These are phyloP conservation scores for Zaprionus capensis DNA, from an alignment of 1,140 invertebrate species.

Conservation along the genomic window DNA sequence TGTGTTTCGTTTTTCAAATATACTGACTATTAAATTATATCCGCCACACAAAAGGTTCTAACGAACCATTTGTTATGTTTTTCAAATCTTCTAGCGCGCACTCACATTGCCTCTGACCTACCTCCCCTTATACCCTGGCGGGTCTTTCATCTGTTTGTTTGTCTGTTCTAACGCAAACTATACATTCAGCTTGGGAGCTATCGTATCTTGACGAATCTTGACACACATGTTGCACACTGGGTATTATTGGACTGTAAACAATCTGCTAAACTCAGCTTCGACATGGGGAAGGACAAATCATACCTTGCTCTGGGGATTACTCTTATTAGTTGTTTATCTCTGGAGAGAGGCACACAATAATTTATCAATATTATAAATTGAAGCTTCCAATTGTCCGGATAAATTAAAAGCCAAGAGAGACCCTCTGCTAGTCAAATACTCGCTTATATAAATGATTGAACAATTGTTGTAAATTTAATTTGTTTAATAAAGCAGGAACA, in stretches of 20 bases:
- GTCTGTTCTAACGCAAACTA: too few species aligned
- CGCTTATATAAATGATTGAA: too few species aligned
- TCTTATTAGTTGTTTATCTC: conserved; percentile 20
- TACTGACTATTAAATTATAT: conserved; percentile 75
- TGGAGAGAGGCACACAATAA: conserved; percentile 23
- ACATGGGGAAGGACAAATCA: too few species aligned
- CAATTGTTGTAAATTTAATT: too few species aligned
- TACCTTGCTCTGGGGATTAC: too few species aligned
- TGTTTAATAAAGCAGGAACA: too few species aligned
- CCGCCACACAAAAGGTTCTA: conserved; percentile 67
- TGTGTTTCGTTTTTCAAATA: conserved; percentile 65
- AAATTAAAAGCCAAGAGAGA: background rate
- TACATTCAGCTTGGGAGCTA: too few species aligned
- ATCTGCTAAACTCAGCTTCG: too few species aligned
- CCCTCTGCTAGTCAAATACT: background rate
- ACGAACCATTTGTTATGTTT: conserved; percentile 75
- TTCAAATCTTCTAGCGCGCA: conserved; percentile 17
- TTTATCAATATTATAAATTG: conserved; percentile 49
- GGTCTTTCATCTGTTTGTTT: background rate
- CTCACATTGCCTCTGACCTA: background rate
- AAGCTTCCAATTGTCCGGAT: background rate
- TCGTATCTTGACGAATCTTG: too few species aligned
- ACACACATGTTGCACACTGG: too few species aligned
- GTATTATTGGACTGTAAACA: too few species aligned
- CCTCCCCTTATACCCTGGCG: background rate